phyloP scores from a whole-genome alignment of 2,888 invertebrate genomes.

The Carcina quercana region DNA sequence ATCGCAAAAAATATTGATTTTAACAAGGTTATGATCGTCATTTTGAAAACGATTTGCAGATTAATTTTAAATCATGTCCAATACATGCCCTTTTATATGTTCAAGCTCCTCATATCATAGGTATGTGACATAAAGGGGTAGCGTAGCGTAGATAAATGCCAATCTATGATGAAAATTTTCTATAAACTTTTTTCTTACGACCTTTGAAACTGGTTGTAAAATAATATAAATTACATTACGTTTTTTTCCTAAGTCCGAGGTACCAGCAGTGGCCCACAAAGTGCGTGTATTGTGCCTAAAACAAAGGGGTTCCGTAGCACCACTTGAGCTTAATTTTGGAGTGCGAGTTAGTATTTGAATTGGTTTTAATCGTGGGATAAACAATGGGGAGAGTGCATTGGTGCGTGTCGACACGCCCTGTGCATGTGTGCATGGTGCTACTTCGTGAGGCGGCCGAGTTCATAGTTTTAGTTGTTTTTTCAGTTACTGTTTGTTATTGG shows the following conservation, averaged over 20 bases:
- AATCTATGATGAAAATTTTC: no score
- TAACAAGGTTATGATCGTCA: no score
- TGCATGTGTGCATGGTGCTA: conserved; percentile 40
- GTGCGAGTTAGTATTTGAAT: conserved; percentile 71
- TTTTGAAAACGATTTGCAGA: no score
- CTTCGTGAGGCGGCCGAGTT: conserved; percentile 1
- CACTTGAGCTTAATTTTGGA: conserved; percentile 70
- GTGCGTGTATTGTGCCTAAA: conserved; percentile 63
- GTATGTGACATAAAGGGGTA: no score
- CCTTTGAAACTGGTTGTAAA: no score
- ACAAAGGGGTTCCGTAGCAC: conserved; percentile 57
- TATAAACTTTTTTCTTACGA: no score
- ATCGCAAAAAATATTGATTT: no score
- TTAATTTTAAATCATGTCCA: no score
- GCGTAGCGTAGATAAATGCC: no score
- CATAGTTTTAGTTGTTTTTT: not conserved
- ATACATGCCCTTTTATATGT: no score
- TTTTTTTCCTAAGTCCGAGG: conserved; percentile 25
- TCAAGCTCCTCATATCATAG: no score
- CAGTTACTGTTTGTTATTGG: not conserved
- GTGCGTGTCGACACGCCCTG: conserved; percentile 54
- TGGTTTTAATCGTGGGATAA: conserved; percentile 73
- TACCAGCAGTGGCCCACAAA: conserved; percentile 34
- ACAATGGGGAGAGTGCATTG: conserved; percentile 60
- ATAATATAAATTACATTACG: no score